Evolutionary conservation across 2,888 invertebrate species (phyloP).

Genomic region (Pardosa pseudoannulata): DNA sequence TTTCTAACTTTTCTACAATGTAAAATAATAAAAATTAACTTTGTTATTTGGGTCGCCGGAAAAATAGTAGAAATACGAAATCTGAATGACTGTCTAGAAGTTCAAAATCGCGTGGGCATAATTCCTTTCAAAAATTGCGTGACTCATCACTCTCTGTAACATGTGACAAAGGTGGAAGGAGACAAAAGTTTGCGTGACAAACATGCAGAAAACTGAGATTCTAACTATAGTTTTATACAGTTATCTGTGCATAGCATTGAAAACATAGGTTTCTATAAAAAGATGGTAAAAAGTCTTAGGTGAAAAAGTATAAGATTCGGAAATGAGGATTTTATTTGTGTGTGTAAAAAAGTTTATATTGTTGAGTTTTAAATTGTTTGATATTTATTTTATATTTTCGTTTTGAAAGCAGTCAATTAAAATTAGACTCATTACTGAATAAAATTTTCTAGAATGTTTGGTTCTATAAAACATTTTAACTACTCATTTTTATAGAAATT

Average conservation of each 20-base stretch:
- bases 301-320: too few relatives aligned
- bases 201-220: conserved; percentile 16
- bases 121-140: conserved; percentile 31
- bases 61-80: neutral
- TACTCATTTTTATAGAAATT: too few relatives aligned
- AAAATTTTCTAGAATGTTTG: too few relatives aligned
- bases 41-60: neutral
- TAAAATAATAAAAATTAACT: neutral
- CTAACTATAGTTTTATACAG: conserved; percentile 4
- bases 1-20: neutral
- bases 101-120: conserved; percentile 25
- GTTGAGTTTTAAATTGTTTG: too few relatives aligned
- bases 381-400: too few relatives aligned
- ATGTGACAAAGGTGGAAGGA: conserved; percentile 24
- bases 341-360: too few relatives aligned
- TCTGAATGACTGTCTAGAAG: neutral
- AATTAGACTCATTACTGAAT: too few relatives aligned
- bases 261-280: neutral
- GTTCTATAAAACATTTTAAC: too few relatives aligned
- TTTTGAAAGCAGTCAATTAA: too few relatives aligned
- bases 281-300: neutral
- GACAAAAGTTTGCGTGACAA: conserved; percentile 33
- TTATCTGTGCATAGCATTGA: conserved; percentile 8
- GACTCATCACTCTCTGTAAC: conserved; percentile 51
- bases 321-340: too few relatives aligned